phyloP scores from a whole-genome alignment of 1,140 invertebrate genomes.

The Camponotus vicinus region DNA sequence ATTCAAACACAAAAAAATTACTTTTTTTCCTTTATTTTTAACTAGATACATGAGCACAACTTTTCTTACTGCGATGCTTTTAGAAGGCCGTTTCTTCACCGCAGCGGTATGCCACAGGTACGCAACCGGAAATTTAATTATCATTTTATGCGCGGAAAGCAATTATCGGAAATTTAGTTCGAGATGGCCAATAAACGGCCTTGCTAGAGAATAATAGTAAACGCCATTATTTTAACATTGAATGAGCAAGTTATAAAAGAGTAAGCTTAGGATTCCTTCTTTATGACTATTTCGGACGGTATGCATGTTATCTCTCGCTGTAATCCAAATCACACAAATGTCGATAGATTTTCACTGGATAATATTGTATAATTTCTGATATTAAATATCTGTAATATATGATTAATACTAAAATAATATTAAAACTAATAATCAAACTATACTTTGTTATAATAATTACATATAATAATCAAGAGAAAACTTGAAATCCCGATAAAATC shows the following conservation, averaged over 20 bases:
- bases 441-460: background rate
- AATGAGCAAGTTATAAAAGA: constrained; percentile 45
- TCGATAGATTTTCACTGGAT: background rate
- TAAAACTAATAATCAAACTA: background rate
- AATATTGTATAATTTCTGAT: background rate
- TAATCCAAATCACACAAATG: background rate
- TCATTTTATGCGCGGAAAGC: constrained; percentile 83
- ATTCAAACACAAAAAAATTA: background rate
- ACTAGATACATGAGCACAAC: constrained; percentile 32
- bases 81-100: constrained; percentile 66
- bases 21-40: background rate
- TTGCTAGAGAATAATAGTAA: constrained; percentile 43
- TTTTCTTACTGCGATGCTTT: constrained; percentile 5
- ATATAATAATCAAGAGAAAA: background rate
- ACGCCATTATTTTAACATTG: constrained; percentile 26
- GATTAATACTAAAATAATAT: background rate
- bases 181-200: constrained; percentile 77
- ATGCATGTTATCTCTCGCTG: background rate
- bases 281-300: background rate
- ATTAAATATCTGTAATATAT: background rate
- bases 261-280: constrained; percentile 60
- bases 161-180: constrained; percentile 85
- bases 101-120: constrained; percentile 68
- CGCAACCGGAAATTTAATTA: constrained; percentile 83
- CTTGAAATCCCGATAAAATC: background rate